A percentile compares a stretch with the other conserved stretches of the same genome.
phyloP scores from a whole-genome alignment of 2,113 vertebrate genomes.

The Aleadryas rufinucha region DNA sequence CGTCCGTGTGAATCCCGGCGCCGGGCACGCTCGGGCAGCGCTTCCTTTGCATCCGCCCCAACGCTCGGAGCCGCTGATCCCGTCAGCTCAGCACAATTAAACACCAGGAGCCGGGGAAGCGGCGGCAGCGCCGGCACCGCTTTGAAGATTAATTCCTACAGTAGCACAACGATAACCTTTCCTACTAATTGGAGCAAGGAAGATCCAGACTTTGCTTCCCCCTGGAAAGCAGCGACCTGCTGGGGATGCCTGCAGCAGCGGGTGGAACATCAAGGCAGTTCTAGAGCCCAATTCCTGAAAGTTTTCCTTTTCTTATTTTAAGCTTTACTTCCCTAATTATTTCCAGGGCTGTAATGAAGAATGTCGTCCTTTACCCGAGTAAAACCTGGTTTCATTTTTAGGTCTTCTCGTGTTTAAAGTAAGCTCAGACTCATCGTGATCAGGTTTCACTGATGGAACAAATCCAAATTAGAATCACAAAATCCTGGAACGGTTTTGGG shows the following conservation, averaged over 20 bases:
- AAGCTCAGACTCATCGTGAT: neutral
- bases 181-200: neutral
- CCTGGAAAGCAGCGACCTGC: neutral
- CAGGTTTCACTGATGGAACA: neutral
- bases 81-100: neutral
- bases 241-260: neutral
- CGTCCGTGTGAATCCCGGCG: rapidly evolving
- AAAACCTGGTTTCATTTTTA: neutral
- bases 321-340: neutral
- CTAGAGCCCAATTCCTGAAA: neutral
- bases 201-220: neutral
- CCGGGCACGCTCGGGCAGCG: neutral
- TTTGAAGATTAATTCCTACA: neutral
- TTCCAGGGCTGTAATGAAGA: neutral
- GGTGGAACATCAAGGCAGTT: neutral
- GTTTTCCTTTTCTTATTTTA: neutral
- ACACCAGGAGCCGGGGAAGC: neutral
- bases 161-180: neutral
- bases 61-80: neutral
- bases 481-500: neutral
- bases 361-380: rapidly evolving
- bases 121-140: neutral
- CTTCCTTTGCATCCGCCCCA: neutral
- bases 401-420: neutral
- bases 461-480: neutral